Conservation (phyloP, 2,888 invertebrate species). For the Drosophila stalkeri region DNA sequence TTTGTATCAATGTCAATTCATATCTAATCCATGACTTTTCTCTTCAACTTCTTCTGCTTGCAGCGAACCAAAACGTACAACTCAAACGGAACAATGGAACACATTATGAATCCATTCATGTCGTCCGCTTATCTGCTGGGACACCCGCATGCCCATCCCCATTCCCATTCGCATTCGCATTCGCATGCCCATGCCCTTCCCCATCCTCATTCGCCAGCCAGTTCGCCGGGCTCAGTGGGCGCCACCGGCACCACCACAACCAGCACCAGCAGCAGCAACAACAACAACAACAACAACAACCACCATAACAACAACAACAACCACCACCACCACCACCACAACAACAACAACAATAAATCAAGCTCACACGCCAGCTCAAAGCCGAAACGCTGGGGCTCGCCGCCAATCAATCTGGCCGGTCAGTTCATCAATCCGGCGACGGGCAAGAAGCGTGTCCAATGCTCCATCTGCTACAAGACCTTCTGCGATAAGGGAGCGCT, state of each 20-base stretch:
- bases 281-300: slow-evolving; percentile 12
- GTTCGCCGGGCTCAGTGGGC: slow-evolving; percentile 63
- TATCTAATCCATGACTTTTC: slow-evolving; percentile 22
- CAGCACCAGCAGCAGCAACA: background rate
- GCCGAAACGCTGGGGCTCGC: slow-evolving; percentile 89
- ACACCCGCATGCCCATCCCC: slow-evolving; percentile 54
- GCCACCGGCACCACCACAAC: background rate
- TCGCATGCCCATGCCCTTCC: slow-evolving; percentile 41
- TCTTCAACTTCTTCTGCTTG: slow-evolving; percentile 33
- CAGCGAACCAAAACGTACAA: background rate
- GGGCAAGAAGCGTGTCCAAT: slow-evolving; percentile 98
- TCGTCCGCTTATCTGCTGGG: slow-evolving; percentile 85
- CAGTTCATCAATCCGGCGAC: slow-evolving; percentile 96
- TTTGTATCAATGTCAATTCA: background rate
- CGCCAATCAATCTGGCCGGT: slow-evolving; percentile 94
- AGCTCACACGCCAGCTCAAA: slow-evolving; percentile 63
- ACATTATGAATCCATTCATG: slow-evolving; percentile 84
- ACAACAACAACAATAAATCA: slow-evolving; percentile 1
- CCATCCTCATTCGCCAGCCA: slow-evolving; percentile 72
- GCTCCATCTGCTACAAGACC: slow-evolving; percentile 98
- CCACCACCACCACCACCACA: slow-evolving; percentile 7
- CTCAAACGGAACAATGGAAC: slow-evolving; percentile 75
- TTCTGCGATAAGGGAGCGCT: slow-evolving; percentile 99
- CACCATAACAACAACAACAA: slow-evolving; percentile 1
- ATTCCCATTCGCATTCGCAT: slow-evolving; percentile 50